A percentile compares a stretch with the other conserved stretches of the same genome.
Evolutionary conservation across 2,113 vertebrate species (phyloP).

Genomic region (Chionis minor): DNA sequence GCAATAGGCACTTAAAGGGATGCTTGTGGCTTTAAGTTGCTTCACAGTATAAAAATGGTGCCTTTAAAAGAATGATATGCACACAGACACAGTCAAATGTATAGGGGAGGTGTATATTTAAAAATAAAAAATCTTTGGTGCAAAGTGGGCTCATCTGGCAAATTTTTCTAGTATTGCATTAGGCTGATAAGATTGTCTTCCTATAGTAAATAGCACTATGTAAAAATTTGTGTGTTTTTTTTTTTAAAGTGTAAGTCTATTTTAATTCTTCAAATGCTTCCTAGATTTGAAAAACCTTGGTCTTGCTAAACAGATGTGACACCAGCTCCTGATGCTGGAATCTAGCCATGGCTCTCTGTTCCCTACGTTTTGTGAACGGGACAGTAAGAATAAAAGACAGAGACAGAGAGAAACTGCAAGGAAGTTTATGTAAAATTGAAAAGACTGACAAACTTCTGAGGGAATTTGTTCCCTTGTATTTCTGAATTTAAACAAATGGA

Average conservation of each 20-base stretch:
- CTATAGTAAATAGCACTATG: neutral
- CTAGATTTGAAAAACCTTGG: neutral
- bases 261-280: neutral
- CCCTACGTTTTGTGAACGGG: neutral
- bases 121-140: neutral
- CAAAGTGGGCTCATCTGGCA: neutral
- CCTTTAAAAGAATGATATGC: neutral
- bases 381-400: neutral
- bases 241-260: neutral
- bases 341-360: neutral
- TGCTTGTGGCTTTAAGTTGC: neutral
- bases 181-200: neutral
- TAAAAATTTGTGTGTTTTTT: neutral
- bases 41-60: neutral
- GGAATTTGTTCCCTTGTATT: neutral
- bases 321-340: neutral
- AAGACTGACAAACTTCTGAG: neutral
- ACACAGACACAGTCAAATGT: neutral
- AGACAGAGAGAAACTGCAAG: neutral
- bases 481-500: neutral
- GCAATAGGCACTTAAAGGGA: neutral
- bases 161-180: neutral
- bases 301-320: neutral
- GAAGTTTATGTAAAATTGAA: neutral
- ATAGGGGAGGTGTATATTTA: too few relatives aligned